phyloP scores from a whole-genome alignment of 2,113 vertebrate species.

The Strix uralensis region DNA sequence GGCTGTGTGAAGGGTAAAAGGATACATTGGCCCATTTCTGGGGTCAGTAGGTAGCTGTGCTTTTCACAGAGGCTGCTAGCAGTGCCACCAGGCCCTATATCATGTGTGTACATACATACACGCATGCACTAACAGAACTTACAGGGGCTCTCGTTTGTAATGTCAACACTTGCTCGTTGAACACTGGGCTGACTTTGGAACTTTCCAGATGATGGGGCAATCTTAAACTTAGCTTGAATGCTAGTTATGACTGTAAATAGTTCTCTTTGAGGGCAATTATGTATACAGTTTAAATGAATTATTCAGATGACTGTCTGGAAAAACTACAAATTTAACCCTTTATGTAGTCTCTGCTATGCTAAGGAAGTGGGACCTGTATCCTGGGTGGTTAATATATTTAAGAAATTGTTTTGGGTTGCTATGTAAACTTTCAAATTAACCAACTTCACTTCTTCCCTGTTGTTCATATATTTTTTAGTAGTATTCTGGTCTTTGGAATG shows the following conservation, averaged over 20 bases:
- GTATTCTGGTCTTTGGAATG: background rate
- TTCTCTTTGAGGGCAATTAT: background rate
- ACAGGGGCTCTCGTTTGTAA: background rate
- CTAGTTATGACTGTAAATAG: background rate
- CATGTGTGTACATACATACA: rapidly evolving
- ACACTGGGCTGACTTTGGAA: background rate
- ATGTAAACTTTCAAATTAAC: background rate
- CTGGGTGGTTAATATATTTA: background rate
- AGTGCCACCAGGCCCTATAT: background rate
- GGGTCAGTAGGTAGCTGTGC: background rate
- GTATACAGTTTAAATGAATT: background rate
- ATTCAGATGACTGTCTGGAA: background rate
- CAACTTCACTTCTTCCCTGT: background rate
- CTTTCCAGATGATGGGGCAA: background rate
- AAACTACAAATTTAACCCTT: background rate
- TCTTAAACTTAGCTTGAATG: background rate
- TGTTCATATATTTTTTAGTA: background rate
- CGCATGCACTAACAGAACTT: no score
- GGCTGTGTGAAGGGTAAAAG: background rate
- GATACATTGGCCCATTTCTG: background rate
- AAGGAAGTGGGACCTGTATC: background rate
- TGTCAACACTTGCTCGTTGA: background rate
- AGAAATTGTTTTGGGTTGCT: background rate
- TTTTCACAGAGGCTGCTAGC: background rate
- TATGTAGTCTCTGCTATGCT: background rate